A percentile compares a stretch with the other conserved stretches of the same genome.
These are phyloP conservation scores for Scopus umbretta DNA, from an alignment of 2,113 vertebrate genomes.

Conservation along the genomic window DNA sequence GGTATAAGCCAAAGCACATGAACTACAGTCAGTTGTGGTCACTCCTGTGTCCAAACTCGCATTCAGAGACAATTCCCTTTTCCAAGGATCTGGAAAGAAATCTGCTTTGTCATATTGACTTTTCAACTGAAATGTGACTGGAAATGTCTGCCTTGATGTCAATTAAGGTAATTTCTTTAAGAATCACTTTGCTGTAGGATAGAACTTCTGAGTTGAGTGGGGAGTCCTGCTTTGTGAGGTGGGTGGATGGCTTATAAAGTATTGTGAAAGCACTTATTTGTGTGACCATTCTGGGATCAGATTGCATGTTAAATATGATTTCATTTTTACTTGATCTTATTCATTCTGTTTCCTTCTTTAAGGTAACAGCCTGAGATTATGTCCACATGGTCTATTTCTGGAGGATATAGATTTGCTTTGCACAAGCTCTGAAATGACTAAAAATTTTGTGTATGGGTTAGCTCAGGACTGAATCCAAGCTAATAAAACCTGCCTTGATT, in stretches of 20 bases:
- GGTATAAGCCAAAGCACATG: not conserved
- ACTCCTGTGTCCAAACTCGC: not conserved
- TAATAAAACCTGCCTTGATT: not conserved
- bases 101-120: not conserved
- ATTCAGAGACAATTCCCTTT: not conserved
- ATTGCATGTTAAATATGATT: not conserved
- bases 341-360: not conserved
- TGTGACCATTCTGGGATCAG: not conserved
- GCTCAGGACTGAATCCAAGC: not conserved
- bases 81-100: not conserved
- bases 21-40: not conserved
- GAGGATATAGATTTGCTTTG: not conserved
- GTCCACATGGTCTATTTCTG: not conserved
- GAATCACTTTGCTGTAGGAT: not conserved
- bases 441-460: not conserved
- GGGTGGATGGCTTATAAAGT: not conserved
- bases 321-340: not conserved
- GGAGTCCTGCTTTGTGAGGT: not conserved
- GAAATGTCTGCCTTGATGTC: not conserved
- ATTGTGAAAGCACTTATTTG: not conserved
- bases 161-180: not conserved
- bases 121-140: not conserved
- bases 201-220: not conserved
- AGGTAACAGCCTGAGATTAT: not conserved
- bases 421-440: not conserved